Conservation (phyloP, 2,888 invertebrate genomes). For the Mythimna impura region DNA sequence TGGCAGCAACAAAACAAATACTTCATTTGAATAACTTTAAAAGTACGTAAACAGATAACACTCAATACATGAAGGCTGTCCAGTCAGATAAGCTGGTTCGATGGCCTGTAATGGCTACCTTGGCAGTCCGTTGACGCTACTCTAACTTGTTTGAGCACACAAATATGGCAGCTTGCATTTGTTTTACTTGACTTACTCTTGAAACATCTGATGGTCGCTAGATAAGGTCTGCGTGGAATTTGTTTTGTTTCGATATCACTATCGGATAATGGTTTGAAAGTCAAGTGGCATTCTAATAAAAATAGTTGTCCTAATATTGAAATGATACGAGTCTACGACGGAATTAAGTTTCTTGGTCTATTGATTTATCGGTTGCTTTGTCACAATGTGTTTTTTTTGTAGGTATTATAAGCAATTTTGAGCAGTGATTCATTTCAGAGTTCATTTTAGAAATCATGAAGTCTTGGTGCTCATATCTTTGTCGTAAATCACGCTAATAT, state of each 20-base stretch:
- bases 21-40: slow-evolving; percentile 26
- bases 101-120: slow-evolving; percentile 53
- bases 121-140: slow-evolving; percentile 54
- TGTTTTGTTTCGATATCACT: slow-evolving; percentile 41
- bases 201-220: slow-evolving; percentile 42
- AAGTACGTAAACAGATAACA: slow-evolving; percentile 48
- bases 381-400: background rate
- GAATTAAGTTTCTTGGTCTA: slow-evolving; percentile 16
- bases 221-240: slow-evolving; percentile 37
- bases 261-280: slow-evolving; percentile 50
- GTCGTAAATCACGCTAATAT: background rate
- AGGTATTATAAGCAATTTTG: background rate
- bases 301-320: slow-evolving; percentile 14
- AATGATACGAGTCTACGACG: slow-evolving; percentile 7
- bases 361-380: slow-evolving; percentile 7
- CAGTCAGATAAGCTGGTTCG: slow-evolving; percentile 55
- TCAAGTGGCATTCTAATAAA: slow-evolving; percentile 39
- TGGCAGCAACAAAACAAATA: slow-evolving; percentile 26
- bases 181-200: slow-evolving; percentile 37
- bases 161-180: slow-evolving; percentile 36
- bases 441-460: background rate
- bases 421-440: background rate
- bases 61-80: slow-evolving; percentile 27
- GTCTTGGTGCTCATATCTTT: background rate
- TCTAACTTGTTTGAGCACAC: slow-evolving; percentile 42